A percentile compares a stretch with the other conserved stretches of the same genome.
Conservation (phyloP, 2,888 invertebrate species). For the Caenorhabditis sp. region DNA sequence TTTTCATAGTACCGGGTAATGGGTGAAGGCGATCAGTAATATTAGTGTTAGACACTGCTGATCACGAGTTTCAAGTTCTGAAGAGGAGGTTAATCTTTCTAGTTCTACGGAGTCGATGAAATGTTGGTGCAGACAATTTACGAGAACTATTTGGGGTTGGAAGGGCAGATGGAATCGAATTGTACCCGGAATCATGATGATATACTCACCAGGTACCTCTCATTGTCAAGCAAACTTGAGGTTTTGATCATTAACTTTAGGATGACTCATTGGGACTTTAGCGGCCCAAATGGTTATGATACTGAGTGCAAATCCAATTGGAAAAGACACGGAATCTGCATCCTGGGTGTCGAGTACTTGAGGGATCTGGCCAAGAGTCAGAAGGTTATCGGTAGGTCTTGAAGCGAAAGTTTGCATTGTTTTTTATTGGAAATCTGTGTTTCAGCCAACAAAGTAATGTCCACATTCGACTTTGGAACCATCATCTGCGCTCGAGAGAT, state of each 20-base stretch:
- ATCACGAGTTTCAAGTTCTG: too few species aligned
- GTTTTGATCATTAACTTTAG: too few species aligned
- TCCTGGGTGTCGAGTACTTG: slow-evolving; percentile 55
- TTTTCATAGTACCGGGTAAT: too few species aligned
- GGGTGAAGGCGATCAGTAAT: too few species aligned
- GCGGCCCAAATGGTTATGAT: slow-evolving; percentile 37
- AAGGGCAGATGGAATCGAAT: slow-evolving; percentile 60
- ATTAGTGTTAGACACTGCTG: too few species aligned
- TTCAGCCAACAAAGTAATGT: slow-evolving; percentile 55
- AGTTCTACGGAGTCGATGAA: slow-evolving; percentile 61
- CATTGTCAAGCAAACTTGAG: too few species aligned
- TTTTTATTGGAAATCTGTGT: not conserved
- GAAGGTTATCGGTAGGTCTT: slow-evolving; percentile 19
- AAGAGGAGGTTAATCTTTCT: too few species aligned
- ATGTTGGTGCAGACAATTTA: slow-evolving; percentile 55
- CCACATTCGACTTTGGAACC: slow-evolving; percentile 58
- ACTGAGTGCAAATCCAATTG: slow-evolving; percentile 48
- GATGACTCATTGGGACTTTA: slow-evolving; percentile 47
- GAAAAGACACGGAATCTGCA: slow-evolving; percentile 56
- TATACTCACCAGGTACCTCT: slow-evolving; percentile 43
- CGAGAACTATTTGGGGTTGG: slow-evolving; percentile 58
- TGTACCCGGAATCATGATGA: slow-evolving; percentile 38
- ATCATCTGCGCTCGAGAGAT: slow-evolving; percentile 53
- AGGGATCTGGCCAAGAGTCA: slow-evolving; percentile 27
- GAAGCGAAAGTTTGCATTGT: not conserved